These are phyloP conservation scores for Myioborus miniatus DNA, from an alignment of 2,797 vertebrate genomes.

Conservation along the genomic window DNA sequence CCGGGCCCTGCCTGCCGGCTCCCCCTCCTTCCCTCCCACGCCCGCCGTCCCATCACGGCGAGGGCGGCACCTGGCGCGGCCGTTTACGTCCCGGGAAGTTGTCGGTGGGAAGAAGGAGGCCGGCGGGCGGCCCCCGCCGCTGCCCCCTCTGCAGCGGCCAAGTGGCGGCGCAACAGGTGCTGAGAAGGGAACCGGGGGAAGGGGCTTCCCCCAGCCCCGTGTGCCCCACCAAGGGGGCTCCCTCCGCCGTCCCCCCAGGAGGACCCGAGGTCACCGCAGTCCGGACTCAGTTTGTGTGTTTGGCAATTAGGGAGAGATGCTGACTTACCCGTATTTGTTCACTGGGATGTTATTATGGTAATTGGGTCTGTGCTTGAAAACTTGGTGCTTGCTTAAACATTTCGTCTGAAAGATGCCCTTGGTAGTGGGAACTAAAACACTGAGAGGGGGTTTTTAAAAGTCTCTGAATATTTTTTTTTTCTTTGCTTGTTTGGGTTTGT, in stretches of 20 bases:
- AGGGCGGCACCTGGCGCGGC: conserved; percentile 63
- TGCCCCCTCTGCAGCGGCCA: conserved; percentile 48
- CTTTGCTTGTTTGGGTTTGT: not conserved
- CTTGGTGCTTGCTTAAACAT: not conserved
- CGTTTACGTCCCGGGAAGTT: conserved; percentile 14
- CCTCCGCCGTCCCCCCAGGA: not conserved
- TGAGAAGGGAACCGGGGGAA: not conserved
- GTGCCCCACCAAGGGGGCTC: not conserved
- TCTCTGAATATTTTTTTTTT: not conserved
- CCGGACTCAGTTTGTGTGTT: not conserved
- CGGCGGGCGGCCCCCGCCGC: not conserved
- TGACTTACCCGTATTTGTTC: not conserved
- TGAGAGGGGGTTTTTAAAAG: not conserved
- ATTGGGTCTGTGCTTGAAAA: not conserved
- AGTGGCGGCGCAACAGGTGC: conserved; percentile 89
- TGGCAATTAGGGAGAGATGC: not conserved
- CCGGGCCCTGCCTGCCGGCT: not conserved
- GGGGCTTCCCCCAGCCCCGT: no score
- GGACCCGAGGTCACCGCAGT: not conserved
- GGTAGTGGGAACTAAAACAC: not conserved
- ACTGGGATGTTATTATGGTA: not conserved
- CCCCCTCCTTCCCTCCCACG: not conserved
- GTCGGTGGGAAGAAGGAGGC: not conserved
- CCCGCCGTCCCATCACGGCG: not conserved
- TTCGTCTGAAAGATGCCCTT: not conserved